Percentiles rank a stretch among this genome's conserved stretches.
Conservation (phyloP, 2,888 invertebrate species). For the Drosophila infuscata region DNA sequence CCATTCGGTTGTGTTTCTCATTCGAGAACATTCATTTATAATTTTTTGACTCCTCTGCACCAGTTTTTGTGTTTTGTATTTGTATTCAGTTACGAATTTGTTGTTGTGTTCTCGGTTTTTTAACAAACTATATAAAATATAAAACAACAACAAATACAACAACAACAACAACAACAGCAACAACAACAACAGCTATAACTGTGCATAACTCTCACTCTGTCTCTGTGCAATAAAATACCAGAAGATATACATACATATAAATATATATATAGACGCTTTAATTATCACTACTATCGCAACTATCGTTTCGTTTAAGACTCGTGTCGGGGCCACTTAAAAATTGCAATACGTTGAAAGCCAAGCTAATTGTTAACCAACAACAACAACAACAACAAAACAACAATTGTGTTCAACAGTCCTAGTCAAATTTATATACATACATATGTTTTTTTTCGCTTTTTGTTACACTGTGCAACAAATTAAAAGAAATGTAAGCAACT, state of each 20-base stretch:
- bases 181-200: conserved; percentile 43
- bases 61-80: conserved; percentile 74
- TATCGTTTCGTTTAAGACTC: conserved; percentile 41
- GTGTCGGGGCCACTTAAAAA: conserved; percentile 36
- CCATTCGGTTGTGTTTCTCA: conserved; percentile 79
- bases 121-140: conserved; percentile 62
- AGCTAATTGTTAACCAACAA: conserved; percentile 21
- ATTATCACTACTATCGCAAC: conserved; percentile 39
- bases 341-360: conserved; percentile 36
- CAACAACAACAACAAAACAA: conserved; percentile 25
- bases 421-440: conserved; percentile 41
- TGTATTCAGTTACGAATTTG: conserved; percentile 82
- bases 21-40: conserved; percentile 85
- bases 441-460: conserved; percentile 34
- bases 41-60: conserved; percentile 84
- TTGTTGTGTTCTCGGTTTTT: conserved; percentile 82
- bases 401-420: conserved; percentile 44
- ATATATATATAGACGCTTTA: conserved; percentile 11
- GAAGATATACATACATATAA: conserved; percentile 22
- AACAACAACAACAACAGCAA: conserved; percentile 20
- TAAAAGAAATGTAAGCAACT: conserved; percentile 8
- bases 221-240: conserved; percentile 50
- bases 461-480: conserved; percentile 39
- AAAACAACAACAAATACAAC: conserved; percentile 6
- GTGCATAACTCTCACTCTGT: conserved; percentile 47